A percentile compares a stretch with the other conserved stretches of the same genome.
These are phyloP conservation scores for Zaprionus bogoriensis DNA, from an alignment of 2,888 invertebrate genomes.

Conservation along the genomic window DNA sequence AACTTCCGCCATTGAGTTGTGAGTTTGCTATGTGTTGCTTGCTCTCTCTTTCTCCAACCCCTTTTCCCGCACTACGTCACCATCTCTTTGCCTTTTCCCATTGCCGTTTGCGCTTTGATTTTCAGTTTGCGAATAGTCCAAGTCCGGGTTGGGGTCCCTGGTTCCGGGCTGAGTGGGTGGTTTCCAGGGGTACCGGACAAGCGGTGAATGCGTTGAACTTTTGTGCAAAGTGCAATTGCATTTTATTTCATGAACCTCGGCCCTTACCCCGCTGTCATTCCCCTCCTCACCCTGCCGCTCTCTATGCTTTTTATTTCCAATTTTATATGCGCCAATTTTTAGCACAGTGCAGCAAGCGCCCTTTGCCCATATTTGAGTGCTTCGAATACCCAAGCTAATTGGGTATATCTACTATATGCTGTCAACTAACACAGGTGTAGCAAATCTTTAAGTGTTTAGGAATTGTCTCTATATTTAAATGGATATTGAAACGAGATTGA, in stretches of 20 bases:
- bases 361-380: constrained; percentile 43
- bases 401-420: constrained; percentile 2
- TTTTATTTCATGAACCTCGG: constrained; percentile 61
- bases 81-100: not conserved
- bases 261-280: not conserved
- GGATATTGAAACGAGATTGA: no score
- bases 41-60: not conserved
- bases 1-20: constrained; percentile 79
- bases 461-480: no score
- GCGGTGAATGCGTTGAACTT: constrained; percentile 78
- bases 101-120: constrained; percentile 69
- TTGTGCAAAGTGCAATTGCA: constrained; percentile 79
- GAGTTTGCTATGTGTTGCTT: constrained; percentile 52
- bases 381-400: no score
- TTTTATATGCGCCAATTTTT: constrained; percentile 52
- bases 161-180: not conserved
- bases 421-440: no score
- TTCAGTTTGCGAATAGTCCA: constrained; percentile 48
- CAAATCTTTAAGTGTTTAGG: no score
- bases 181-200: constrained; percentile 26
- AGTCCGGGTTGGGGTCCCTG: constrained; percentile 1
- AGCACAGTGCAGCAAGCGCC: constrained; percentile 11
- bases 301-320: constrained; percentile 47
- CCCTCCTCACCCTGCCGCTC: constrained; percentile 5
- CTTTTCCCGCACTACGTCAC: no score